A percentile compares a stretch with the other conserved stretches of the same genome.
Conservation (phyloP, 2,113 vertebrate species). For the Ctenodactylus gundi region DNA sequence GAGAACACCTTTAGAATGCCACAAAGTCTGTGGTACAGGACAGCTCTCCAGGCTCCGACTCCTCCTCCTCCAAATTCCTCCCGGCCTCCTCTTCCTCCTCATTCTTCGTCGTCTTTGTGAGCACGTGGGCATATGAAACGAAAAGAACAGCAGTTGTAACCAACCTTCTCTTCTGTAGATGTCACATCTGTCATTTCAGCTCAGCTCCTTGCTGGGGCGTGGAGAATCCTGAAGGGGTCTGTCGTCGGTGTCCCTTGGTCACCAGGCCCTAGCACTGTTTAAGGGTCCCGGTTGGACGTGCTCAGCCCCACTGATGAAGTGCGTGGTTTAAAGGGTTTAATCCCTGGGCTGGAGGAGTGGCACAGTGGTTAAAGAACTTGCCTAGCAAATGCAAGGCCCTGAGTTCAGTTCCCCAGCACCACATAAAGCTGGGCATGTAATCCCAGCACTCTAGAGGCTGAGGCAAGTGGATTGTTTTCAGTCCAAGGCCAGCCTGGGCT, state of each 20-base stretch:
- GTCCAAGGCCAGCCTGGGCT: no score
- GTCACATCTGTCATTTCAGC: conserved; percentile 26
- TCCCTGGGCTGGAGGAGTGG: no score
- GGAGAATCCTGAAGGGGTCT: neutral
- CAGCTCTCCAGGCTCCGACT: conserved; percentile 6
- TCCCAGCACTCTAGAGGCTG: no score
- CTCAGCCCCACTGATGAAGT: neutral
- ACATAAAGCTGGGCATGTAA: no score
- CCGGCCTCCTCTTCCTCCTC: no score
- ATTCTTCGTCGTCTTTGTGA: no score
- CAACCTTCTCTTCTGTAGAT: conserved; percentile 56
- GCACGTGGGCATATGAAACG: neutral
- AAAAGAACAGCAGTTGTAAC: conserved; percentile 13
- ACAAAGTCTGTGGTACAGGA: neutral
- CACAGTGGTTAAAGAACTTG: no score
- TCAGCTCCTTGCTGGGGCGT: neutral
- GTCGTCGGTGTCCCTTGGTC: neutral
- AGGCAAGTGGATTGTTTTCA: no score
- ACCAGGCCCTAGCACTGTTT: neutral
- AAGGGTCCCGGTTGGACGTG: neutral
- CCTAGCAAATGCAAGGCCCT: no score
- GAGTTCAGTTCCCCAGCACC: no score
- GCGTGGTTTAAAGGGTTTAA: neutral
- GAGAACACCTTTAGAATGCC: conserved; percentile 44
- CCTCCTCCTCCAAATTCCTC: no score